A percentile compares a stretch with the other conserved stretches of the same genome.
phyloP scores from a whole-genome alignment of 2,888 invertebrate genomes.

The Lepidocyrtinus sp. region DNA sequence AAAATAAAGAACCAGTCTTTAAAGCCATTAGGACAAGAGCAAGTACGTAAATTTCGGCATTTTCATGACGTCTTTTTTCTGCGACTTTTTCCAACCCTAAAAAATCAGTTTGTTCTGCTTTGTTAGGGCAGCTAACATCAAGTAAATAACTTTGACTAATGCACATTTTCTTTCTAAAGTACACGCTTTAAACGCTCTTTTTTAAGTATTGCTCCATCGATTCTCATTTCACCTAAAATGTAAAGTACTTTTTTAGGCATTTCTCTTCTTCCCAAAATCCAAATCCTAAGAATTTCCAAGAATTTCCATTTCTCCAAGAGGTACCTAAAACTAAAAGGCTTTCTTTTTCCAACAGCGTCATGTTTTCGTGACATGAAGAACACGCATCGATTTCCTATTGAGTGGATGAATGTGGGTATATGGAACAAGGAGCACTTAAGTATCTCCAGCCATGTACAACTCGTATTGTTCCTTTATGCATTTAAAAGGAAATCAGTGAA shows the following conservation, averaged over 20 bases:
- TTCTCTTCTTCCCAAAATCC: no score
- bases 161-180: slow-evolving; percentile 6
- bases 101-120: slow-evolving; percentile 11
- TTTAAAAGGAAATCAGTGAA: slow-evolving; percentile 47
- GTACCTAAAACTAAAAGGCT: neutral
- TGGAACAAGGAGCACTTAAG: slow-evolving; percentile 10
- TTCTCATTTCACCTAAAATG: slow-evolving; percentile 12
- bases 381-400: slow-evolving; percentile 36
- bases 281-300: no score
- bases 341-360: slow-evolving; percentile 26
- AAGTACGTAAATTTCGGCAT: slow-evolving; percentile 5
- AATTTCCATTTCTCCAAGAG: neutral
- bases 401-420: slow-evolving; percentile 16
- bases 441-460: neutral
- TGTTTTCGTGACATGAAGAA: slow-evolving; percentile 44
- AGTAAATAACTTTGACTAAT: slow-evolving; percentile 11
- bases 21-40: slow-evolving; percentile 10
- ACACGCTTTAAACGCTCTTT: neutral
- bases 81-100: neutral
- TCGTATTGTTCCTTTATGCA: slow-evolving; percentile 27
- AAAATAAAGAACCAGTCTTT: slow-evolving; percentile 10
- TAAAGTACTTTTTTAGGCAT: neutral
- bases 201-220: slow-evolving; percentile 12
- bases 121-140: slow-evolving; percentile 6
- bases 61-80: neutral